A percentile compares a stretch with the other conserved stretches of the same genome.
Evolutionary conservation across 2,888 invertebrate genomes (phyloP).

Genomic region (Tridacna gigas): DNA sequence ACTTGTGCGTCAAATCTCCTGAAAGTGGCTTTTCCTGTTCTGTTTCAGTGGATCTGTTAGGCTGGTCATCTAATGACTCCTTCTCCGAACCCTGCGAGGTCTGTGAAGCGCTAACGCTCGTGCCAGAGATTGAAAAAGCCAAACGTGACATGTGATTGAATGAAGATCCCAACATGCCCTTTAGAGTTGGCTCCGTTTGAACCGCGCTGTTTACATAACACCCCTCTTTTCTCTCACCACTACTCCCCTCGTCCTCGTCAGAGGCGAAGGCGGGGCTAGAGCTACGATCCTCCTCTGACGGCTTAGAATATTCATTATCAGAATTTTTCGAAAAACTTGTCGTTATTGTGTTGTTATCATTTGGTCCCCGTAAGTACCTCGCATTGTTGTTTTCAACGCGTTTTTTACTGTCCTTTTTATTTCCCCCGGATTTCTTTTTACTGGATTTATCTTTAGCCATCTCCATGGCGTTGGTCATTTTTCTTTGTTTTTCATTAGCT

Average conservation of each 20-base stretch:
- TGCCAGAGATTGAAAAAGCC: constrained; percentile 70
- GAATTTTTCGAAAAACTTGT: constrained; percentile 76
- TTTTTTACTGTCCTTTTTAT: constrained; percentile 60
- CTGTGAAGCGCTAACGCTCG: constrained; percentile 64
- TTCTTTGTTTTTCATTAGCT: constrained; percentile 97
- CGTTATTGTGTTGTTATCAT: constrained; percentile 66
- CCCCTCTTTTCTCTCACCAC: constrained; percentile 64
- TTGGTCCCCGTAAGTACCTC: constrained; percentile 57
- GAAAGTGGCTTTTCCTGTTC: constrained; percentile 48
- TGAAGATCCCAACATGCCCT: constrained; percentile 70
- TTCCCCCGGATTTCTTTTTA: constrained; percentile 37
- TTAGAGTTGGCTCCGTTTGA: constrained; percentile 71
- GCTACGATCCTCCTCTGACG: constrained; percentile 90
- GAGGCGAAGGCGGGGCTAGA: constrained; percentile 97
- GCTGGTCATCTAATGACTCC: constrained; percentile 46
- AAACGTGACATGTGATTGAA: constrained; percentile 70
- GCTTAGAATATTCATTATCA: constrained; percentile 66
- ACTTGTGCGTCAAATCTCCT: constrained; percentile 32
- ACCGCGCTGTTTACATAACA: constrained; percentile 74
- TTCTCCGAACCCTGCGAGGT: constrained; percentile 57
- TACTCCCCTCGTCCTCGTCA: constrained; percentile 90
- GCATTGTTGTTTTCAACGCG: constrained; percentile 68
- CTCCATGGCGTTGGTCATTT: constrained; percentile 85
- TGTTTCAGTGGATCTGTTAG: not conserved
- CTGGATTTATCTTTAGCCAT: constrained; percentile 82